Evolutionary conservation across 2,797 vertebrate species (phyloP), one percentile per base, ranked within the genome.

Genomic region (Pantherophis alleghaniensis): DNA sequence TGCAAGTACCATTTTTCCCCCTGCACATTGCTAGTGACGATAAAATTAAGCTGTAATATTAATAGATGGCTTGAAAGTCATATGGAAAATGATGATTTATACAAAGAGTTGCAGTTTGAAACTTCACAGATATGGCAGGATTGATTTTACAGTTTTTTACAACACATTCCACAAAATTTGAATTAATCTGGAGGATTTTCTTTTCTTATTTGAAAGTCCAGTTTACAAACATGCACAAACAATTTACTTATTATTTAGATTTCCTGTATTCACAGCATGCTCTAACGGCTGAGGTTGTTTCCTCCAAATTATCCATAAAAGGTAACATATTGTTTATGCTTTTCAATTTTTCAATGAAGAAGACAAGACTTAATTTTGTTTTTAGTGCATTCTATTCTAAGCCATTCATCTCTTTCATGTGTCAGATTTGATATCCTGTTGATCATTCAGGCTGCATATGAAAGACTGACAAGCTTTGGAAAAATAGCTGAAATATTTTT

Each of bases 381-480:
- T 87, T 55, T 22, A 63, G 47, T 28, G 22, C 42, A n/a, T 87
- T 37, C 83, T 47, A 16, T 55, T 57, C 74, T 61, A 86, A 92
- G n/a, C n/a, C 18, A 42, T 42, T 90, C 26, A 87, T 57, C 60
- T 37, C 26, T 87, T 61, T 69, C 90, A 60, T 66, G 24, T 88
- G 53, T 87, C 61, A 87, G 61, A 42, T 26, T 60, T 87, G 90
- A 28, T 51, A 69, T 24, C 53, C 12, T 51, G 53, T 10, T 74
- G 51, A 51, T 87, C 88, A 88, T 91, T 60, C 61, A 74, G 55
- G 28, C 20, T 59, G 5, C 37, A 37, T 20, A 87, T 51, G 60
- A 86, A 86, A 51, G 60, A 79, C 42, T 93, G 92, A 91, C 61
- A 91, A 60, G 55, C 32, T 91, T 91, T 91, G 28, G 51, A 42